Conservation (phyloP, 2,113 vertebrate species). For the Platanista minor region DNA sequence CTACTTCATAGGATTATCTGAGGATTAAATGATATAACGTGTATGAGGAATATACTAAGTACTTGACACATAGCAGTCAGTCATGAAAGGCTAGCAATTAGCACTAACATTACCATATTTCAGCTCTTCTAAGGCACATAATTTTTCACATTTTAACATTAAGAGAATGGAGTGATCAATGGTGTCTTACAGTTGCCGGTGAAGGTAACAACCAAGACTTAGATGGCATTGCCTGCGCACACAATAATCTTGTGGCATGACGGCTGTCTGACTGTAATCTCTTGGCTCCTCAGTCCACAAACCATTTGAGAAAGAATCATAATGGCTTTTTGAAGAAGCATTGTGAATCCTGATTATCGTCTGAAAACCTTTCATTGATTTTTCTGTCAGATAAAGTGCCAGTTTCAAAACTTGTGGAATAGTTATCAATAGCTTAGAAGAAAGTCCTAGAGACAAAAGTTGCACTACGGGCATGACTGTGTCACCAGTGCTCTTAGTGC, state of each 20-base stretch:
- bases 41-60: neutral
- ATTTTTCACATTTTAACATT: neutral
- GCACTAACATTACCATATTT: neutral
- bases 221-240: accelerated
- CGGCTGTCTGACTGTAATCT: neutral
- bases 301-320: neutral
- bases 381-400: slow-evolving; percentile 30
- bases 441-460: neutral
- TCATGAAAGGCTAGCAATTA: neutral
- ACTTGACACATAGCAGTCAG: neutral
- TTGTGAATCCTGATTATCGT: neutral
- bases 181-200: neutral
- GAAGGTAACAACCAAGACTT: neutral
- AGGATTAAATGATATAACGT: neutral
- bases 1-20: neutral
- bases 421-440: neutral
- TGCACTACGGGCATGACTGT: neutral
- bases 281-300: neutral
- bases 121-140: neutral
- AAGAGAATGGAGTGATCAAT: neutral
- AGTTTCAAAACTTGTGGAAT: slow-evolving; percentile 4
- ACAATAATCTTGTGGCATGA: neutral
- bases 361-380: slow-evolving; percentile 34
- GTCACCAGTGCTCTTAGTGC: neutral
- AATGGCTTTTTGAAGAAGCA: neutral